Evolutionary conservation across 2,113 vertebrate genomes (phyloP).

Genomic region (Calidris pygmaea): DNA sequence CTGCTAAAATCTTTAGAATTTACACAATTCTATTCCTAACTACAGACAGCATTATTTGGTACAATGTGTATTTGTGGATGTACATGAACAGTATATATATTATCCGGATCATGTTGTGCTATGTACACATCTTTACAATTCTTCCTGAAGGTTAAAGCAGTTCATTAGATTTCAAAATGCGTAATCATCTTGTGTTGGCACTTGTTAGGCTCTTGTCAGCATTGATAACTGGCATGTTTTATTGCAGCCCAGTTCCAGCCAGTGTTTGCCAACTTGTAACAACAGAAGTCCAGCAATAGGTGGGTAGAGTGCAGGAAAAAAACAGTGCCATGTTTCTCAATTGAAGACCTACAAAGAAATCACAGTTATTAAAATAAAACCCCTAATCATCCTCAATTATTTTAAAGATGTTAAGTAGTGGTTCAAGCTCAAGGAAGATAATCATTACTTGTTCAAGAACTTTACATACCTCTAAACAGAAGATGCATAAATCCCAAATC

Average conservation of each 20-base stretch:
- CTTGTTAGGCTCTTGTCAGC: constrained; percentile 92
- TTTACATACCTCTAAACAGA: constrained; percentile 34
- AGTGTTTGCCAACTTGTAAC: constrained; percentile 89
- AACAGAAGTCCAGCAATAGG: constrained; percentile 91
- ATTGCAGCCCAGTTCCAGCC: constrained; percentile 93
- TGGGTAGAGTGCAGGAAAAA: constrained; percentile 95
- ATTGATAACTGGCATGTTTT: constrained; percentile 90
- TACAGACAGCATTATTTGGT: constrained; percentile 93
- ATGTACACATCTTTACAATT: constrained; percentile 99
- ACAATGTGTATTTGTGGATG: constrained; percentile 89
- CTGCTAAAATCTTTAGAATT: constrained; percentile 85
- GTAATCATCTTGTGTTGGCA: constrained; percentile 91
- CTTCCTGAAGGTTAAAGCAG: constrained; percentile 99
- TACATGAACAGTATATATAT: constrained; percentile 93
- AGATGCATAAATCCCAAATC: constrained; percentile 3
- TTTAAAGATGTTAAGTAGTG: not conserved
- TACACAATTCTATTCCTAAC: constrained; percentile 87
- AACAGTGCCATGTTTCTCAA: constrained; percentile 97
- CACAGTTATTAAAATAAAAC: constrained; percentile 13
- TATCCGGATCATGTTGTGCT: constrained; percentile 98
- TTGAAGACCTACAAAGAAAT: constrained; percentile 87
- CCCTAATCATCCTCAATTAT: not conserved
- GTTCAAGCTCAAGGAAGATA: not conserved
- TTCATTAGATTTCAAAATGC: constrained; percentile 93
- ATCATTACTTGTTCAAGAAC: not conserved